Evolutionary conservation across 2,888 invertebrate genomes (phyloP).

Genomic region (Megalurothrips usitatus): DNA sequence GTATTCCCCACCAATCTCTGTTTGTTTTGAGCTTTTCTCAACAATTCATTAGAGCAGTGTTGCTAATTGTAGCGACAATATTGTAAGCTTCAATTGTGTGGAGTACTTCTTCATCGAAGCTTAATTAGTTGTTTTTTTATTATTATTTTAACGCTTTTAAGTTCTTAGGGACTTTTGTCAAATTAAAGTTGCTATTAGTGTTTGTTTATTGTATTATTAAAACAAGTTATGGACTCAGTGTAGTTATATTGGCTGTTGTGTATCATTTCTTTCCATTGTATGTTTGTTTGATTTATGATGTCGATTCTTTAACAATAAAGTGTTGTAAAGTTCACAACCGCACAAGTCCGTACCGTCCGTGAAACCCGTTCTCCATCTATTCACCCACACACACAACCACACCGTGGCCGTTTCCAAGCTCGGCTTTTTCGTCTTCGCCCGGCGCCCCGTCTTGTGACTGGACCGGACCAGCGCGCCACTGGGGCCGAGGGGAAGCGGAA

Average conservation of each 20-base stretch:
- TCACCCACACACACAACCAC: neutral
- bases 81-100: neutral
- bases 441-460: neutral
- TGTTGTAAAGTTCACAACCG: neutral
- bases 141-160: neutral
- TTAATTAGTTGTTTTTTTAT: neutral
- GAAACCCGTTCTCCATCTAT: neutral
- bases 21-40: constrained; percentile 1
- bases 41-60: neutral
- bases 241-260: neutral
- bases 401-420: neutral
- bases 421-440: neutral
- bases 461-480: neutral
- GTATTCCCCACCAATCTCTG: neutral
- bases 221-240: neutral
- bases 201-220: constrained; percentile 9
- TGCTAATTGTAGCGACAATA: neutral
- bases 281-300: neutral
- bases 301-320: constrained; percentile 15
- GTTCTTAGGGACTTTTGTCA: neutral
- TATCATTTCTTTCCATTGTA: neutral
- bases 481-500: too few species aligned
- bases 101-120: neutral
- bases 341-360: neutral
- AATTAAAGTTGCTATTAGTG: constrained; percentile 6